phyloP scores from a whole-genome alignment of 2,797 vertebrate genomes.

The Rousettus madagascariensis region DNA sequence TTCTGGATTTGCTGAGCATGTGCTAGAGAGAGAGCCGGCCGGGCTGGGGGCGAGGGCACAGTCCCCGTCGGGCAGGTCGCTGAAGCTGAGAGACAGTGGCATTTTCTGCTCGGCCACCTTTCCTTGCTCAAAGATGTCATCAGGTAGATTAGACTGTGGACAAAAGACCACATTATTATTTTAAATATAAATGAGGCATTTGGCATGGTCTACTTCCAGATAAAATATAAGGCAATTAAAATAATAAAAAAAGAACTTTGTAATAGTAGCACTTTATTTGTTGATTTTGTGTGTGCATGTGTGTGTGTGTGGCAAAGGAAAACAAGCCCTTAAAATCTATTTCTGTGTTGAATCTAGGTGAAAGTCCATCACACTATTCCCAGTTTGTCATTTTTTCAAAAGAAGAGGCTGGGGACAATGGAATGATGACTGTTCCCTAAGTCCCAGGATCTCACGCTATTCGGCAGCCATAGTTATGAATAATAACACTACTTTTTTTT shows the following conservation, averaged over 20 bases:
- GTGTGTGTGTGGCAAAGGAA: background rate
- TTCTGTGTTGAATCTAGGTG: background rate
- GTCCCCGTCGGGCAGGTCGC: constrained; percentile 85
- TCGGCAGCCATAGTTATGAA: background rate
- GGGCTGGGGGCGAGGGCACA: constrained; percentile 76
- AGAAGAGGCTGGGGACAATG: background rate
- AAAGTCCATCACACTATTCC: background rate
- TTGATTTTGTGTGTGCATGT: background rate
- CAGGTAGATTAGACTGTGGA: constrained; percentile 92
- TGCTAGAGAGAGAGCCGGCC: constrained; percentile 73
- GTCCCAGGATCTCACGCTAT: background rate
- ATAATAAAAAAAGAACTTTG: background rate
- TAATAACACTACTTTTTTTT: background rate
- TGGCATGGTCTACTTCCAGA: background rate
- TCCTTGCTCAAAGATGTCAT: constrained; percentile 93
- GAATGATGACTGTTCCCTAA: background rate
- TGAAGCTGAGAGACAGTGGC: constrained; percentile 93
- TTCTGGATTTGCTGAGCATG: constrained; percentile 89
- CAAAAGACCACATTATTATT: background rate
- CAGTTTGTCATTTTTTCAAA: background rate
- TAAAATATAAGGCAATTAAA: constrained; percentile 34
- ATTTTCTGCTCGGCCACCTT: constrained; percentile 88
- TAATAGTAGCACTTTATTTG: background rate
- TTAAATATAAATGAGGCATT: background rate
- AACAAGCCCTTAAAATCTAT: background rate